Base-by-base conservation (phyloP, 1,140 invertebrate genomes). In the Elysia chlorotica region DNA sequence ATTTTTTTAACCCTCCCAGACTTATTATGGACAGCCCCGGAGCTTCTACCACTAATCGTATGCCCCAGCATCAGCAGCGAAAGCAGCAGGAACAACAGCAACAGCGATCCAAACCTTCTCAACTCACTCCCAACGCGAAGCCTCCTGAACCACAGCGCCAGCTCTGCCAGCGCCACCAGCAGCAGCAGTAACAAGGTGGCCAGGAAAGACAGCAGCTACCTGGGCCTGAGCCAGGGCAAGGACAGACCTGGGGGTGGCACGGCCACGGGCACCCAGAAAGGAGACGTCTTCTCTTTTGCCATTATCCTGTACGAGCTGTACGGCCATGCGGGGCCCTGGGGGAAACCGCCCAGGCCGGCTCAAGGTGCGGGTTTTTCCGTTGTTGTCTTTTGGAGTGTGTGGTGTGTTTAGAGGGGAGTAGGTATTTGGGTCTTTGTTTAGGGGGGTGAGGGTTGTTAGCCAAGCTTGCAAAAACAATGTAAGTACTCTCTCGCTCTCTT, bases 1-100 rank as follows among this genome's bases (percentile, higher is more conserved):
- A n/a, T n/a, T n/a, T n/a, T n/a, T n/a, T n/a, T n/a, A n/a, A n/a
- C n/a, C n/a, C n/a, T n/a, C n/a, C n/a, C n/a, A n/a, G n/a, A n/a
- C n/a, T n/a, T n/a, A n/a, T n/a, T n/a, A n/a, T 99, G 96, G 96
- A 97, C 94, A 4, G 92, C 96, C 2, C 97, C 97, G 0, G 97
- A 99, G 86, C 82, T 98, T 5, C 87, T 99, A 28, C 89, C 93
- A n/a, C n/a, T n/a, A n/a, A n/a, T n/a, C 21, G 37, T 57, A 10
- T 54, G 66, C 5, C 54, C n/a, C 30, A 38, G 35, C 25, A 35
- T 3, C 19, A 69, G 66, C 53, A 69, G 28, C n/a, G 6, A 48
- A 19, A 69, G 66, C 57, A 71, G 2, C 33, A 71, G 33, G 35
- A 37, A 56, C 57, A 36, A 30, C 19, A 53, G 28, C 38, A 33